phyloP scores from a whole-genome alignment of 2,888 invertebrate species.

The Quadroppia sp. region DNA sequence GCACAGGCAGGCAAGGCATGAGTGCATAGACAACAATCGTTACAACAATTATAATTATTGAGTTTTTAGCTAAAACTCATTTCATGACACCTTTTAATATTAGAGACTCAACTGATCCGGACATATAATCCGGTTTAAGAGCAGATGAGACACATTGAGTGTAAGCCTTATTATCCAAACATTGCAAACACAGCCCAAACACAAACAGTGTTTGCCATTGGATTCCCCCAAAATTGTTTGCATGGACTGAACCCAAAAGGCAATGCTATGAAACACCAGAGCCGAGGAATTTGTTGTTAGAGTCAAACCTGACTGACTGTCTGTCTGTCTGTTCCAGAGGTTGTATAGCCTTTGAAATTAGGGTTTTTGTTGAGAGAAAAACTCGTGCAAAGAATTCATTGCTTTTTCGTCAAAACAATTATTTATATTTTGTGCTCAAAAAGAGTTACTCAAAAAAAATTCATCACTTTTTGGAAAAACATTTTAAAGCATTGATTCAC shows the following conservation, averaged over 20 bases:
- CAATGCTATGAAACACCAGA: slow-evolving; percentile 3
- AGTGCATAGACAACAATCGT: neutral
- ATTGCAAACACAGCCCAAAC: neutral
- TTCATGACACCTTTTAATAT: neutral
- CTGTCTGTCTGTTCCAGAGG: neutral
- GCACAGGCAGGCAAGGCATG: neutral
- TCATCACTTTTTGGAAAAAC: neutral
- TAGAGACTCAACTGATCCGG: neutral
- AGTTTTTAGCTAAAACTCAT: neutral
- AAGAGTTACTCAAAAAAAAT: neutral
- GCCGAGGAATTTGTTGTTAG: slow-evolving; percentile 2
- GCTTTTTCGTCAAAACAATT: neutral
- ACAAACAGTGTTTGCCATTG: neutral
- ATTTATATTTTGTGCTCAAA: neutral
- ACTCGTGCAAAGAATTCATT: too few species aligned
- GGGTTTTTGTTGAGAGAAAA: too few species aligned
- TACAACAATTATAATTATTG: neutral
- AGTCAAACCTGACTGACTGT: slow-evolving; percentile 1
- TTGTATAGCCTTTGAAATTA: neutral
- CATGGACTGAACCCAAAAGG: slow-evolving; percentile 8
- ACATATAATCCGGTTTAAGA: slow-evolving; percentile 10
- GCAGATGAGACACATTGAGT: neutral
- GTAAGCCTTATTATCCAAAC: neutral
- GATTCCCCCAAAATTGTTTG: neutral
- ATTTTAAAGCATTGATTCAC: neutral